phyloP scores from a whole-genome alignment of 2,797 vertebrate genomes.

The Sciurus vulgaris region DNA sequence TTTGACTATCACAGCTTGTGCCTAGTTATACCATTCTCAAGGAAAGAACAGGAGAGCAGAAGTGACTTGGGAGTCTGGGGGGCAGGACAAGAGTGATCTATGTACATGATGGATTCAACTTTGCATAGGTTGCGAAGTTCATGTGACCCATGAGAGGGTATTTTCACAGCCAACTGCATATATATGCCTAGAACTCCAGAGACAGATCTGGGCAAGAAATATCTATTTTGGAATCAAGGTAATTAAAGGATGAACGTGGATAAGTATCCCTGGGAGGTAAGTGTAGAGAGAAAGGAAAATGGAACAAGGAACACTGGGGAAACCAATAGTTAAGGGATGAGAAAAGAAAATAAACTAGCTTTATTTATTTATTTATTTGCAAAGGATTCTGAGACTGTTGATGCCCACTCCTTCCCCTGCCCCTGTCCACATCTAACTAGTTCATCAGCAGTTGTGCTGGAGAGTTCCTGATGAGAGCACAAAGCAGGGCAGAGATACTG shows the following conservation, averaged over 20 bases:
- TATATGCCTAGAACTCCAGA: not conserved
- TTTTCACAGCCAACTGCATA: not conserved
- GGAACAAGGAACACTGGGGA: not conserved
- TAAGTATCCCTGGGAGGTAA: not conserved
- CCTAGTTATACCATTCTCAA: not conserved
- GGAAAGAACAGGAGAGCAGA: not conserved
- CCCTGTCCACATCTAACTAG: not conserved
- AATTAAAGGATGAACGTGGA: not conserved
- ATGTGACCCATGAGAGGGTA: not conserved
- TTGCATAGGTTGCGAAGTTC: not conserved
- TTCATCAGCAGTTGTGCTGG: not conserved
- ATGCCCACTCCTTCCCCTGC: not conserved
- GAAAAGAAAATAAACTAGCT: not conserved
- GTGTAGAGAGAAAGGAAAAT: not conserved
- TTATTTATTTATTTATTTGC: no score
- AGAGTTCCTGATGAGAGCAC: not conserved
- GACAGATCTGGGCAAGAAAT: not conserved
- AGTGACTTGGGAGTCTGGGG: not conserved
- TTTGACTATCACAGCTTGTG: not conserved
- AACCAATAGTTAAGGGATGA: not conserved
- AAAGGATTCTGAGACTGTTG: not conserved
- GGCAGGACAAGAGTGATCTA: not conserved
- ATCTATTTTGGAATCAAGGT: not conserved
- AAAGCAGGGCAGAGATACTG: not conserved
- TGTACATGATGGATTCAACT: not conserved